phyloP scores from a whole-genome alignment of 2,113 vertebrate species.

The Dipodomys ordii region DNA sequence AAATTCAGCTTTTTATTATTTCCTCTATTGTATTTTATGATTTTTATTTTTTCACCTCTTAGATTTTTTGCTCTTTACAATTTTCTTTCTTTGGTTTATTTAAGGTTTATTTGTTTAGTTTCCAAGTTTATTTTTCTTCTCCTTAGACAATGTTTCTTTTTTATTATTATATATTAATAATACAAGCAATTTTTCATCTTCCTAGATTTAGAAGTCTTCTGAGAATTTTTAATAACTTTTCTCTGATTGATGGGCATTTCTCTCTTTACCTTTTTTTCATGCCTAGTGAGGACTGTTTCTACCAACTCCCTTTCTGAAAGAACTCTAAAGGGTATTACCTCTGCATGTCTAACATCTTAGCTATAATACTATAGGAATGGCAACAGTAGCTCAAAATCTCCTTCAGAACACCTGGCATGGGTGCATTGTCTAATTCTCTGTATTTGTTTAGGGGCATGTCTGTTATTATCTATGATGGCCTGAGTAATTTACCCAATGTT shows the following conservation, averaged over 20 bases:
- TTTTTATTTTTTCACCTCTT: background rate
- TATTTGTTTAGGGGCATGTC: background rate
- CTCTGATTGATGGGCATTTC: background rate
- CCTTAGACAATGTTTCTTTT: no score
- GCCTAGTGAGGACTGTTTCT: background rate
- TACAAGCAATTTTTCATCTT: background rate
- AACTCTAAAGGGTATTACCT: background rate
- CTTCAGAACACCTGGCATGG: background rate
- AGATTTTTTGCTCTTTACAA: no score
- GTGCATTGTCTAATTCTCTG: background rate
- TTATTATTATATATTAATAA: no score
- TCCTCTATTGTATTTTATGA: background rate
- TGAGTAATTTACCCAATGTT: background rate
- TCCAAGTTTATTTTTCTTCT: no score
- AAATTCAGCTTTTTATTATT: background rate
- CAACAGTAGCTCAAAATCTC: background rate
- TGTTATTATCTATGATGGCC: background rate
- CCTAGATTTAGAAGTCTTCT: background rate
- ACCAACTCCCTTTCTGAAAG: background rate
- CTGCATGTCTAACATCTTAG: background rate
- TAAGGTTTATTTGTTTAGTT: background rate
- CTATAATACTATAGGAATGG: background rate
- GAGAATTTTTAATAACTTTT: background rate
- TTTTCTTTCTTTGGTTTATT: background rate
- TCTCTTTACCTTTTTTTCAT: background rate